Evolutionary conservation across 2,888 invertebrate species (phyloP), one percentile per base, ranked within the genome.

Genomic region (Parthenolecanium corni): DNA sequence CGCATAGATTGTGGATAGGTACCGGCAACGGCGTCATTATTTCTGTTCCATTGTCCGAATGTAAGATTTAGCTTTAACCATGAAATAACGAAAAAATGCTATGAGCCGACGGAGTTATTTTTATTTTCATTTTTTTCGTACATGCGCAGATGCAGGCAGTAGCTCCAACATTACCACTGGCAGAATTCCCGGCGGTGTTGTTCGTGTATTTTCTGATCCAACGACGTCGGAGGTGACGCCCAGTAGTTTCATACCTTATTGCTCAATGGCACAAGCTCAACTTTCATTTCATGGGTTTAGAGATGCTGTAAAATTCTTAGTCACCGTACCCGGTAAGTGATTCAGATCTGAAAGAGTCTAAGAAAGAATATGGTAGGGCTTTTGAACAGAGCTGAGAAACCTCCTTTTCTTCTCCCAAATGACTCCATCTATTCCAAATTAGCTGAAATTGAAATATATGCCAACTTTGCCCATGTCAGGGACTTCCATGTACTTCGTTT

Each of bases 211-310:
- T 69, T 75, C 77, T 47, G 78, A 73, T 57, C 69, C 70, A 12
- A 69, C 70, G 16, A 71, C 73, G 46, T 70, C 70, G 38, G 74
- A 76, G 52, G 72, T 78, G 9, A 76, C 76, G 51, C 76, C 80
- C 54, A 82, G 82, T 71, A 76, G 81, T 69, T 83, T 83, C 68
- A 83, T 91, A 69, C 96, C 96, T 0, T 89, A 85, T 76, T 96
- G 95, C 73, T 90, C 92, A 65, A 93, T 96, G 92, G 91, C 94
- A 21, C 93, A 95, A 76, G 97, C 97, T 62, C 98, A 98, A 76
- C 82, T 98, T 52, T 95, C 95, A 71, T 98, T 98, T 80, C 98
- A 98, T 75, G 98, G 98, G 0, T 97, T 98, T 76, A 83, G 94
- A 66, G 97, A 98, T 75, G 90, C 94, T 21, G 97, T 98, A 56